Conservation (phyloP, 2,113 vertebrate genomes). For the Nesogale talazaci region DNA sequence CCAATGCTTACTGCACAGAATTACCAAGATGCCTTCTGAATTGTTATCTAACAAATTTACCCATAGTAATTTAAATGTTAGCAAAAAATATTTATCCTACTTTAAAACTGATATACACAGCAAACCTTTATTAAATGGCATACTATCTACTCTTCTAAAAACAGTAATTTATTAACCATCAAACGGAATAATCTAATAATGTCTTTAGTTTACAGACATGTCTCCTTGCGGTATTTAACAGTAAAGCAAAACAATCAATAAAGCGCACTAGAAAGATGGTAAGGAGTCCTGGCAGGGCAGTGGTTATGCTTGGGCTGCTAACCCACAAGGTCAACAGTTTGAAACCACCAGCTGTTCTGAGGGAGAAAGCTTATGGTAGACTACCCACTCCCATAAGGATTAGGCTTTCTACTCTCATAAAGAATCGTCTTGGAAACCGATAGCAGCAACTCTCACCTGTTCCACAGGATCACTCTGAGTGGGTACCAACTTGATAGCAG, state of each 20-base stretch:
- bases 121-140: not conserved
- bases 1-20: too few species aligned
- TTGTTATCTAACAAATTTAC: not conserved
- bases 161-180: not conserved
- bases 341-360: too few species aligned
- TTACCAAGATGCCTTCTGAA: too few species aligned
- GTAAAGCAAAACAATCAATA: conserved; percentile 17
- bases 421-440: too few species aligned
- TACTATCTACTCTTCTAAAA: not conserved
- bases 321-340: too few species aligned
- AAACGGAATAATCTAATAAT: not conserved
- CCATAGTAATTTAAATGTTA: not conserved
- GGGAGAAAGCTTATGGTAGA: too few species aligned
- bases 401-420: not conserved
- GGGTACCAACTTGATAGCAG: too few species aligned
- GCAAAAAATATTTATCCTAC: not conserved
- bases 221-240: not conserved
- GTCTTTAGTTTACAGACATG: not conserved
- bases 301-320: too few species aligned
- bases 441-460: too few species aligned
- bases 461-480: too few species aligned
- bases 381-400: not conserved
- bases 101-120: not conserved
- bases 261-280: not conserved
- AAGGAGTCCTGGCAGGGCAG: too few species aligned